A percentile compares a stretch with the other conserved stretches of the same genome.
phyloP scores from a whole-genome alignment of 2,888 invertebrate genomes.

The Pandemis corylana region DNA sequence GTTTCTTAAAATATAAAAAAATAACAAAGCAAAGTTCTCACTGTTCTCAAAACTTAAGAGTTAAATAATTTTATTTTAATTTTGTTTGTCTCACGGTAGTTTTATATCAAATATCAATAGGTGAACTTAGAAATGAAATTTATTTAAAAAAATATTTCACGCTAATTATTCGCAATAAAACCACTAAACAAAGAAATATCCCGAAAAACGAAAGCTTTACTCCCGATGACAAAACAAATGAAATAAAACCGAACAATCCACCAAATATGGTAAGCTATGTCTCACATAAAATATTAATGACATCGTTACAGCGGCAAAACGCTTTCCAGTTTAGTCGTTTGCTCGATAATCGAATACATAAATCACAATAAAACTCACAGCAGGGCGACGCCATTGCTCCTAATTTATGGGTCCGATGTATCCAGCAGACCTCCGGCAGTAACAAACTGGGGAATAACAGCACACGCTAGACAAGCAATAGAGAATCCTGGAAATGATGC shows the following conservation, averaged over 20 bases:
- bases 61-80: no score
- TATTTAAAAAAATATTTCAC: neutral
- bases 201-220: neutral
- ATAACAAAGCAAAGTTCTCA: no score
- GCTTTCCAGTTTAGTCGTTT: slow-evolving; percentile 69
- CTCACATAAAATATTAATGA: slow-evolving; percentile 66
- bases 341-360: slow-evolving; percentile 71
- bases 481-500: slow-evolving; percentile 1
- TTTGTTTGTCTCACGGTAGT: no score
- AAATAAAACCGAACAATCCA: slow-evolving; percentile 43
- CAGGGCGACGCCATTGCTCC: slow-evolving; percentile 62
- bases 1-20: no score
- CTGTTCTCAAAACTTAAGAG: no score
- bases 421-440: slow-evolving; percentile 43
- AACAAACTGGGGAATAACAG: slow-evolving; percentile 41
- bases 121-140: no score
- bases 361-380: slow-evolving; percentile 75
- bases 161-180: neutral
- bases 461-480: slow-evolving; percentile 14
- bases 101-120: no score
- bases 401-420: slow-evolving; percentile 64
- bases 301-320: slow-evolving; percentile 62
- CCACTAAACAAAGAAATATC: neutral
- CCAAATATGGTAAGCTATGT: slow-evolving; percentile 45
- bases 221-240: slow-evolving; percentile 5